phyloP scores from a whole-genome alignment of 2,113 vertebrate genomes.

The Cephalopholis sonnerati region DNA sequence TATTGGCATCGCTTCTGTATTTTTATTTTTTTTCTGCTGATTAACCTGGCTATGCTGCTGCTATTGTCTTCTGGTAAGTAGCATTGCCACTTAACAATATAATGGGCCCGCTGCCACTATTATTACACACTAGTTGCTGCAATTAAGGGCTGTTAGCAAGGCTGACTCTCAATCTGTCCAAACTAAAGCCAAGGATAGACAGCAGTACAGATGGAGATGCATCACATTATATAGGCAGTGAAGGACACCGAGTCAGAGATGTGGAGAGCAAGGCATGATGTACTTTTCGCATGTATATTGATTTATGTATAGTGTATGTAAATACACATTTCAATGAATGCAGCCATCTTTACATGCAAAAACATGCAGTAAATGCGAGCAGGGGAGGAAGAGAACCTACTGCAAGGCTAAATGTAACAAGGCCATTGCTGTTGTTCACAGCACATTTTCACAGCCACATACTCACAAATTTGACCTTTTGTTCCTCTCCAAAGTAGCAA shows the following conservation, averaged over 20 bases:
- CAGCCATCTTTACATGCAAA: background rate
- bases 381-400: background rate
- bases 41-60: slow-evolving; percentile 54
- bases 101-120: slow-evolving; percentile 56
- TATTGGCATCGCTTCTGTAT: slow-evolving; percentile 45
- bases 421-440: background rate
- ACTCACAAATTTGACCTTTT: background rate
- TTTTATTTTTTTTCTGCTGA: slow-evolving; percentile 40
- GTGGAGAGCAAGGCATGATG: background rate
- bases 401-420: background rate
- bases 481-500: background rate
- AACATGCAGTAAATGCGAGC: background rate
- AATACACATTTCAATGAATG: slow-evolving; percentile 1
- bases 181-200: slow-evolving; percentile 19
- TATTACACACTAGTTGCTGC: slow-evolving; percentile 50
- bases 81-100: slow-evolving; percentile 59
- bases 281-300: slow-evolving; percentile 10
- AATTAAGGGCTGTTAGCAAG: slow-evolving; percentile 40
- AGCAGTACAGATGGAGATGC: slow-evolving; percentile 16
- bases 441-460: background rate
- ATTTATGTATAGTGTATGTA: slow-evolving; percentile 29
- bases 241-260: slow-evolving; percentile 27
- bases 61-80: slow-evolving; percentile 57
- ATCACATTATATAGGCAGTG: slow-evolving; percentile 14
- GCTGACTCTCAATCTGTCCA: slow-evolving; percentile 39